Percentiles rank a stretch among this genome's conserved stretches.
Conservation (phyloP, 2,888 invertebrate species). For the Polydrusus cervinus region DNA sequence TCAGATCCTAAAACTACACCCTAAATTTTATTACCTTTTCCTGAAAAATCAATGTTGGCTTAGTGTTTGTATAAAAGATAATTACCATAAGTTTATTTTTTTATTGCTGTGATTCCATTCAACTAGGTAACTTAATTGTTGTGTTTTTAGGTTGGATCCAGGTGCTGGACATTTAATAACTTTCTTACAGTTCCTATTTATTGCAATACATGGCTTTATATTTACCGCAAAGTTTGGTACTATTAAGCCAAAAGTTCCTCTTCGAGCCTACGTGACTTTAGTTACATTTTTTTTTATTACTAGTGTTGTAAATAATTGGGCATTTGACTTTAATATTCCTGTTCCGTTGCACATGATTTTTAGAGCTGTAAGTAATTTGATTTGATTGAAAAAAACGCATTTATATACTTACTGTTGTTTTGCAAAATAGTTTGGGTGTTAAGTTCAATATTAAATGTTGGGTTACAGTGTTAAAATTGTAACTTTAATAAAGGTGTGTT, state of each 20-base stretch:
- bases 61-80: too few species aligned
- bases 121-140: background rate
- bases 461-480: background rate
- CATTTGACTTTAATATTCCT: slow-evolving; percentile 96
- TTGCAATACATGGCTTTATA: slow-evolving; percentile 91
- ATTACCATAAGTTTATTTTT: too few species aligned
- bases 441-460: background rate
- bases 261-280: slow-evolving; percentile 87
- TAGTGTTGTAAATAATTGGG: slow-evolving; percentile 95
- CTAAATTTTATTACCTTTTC: too few species aligned
- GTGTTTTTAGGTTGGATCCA: slow-evolving; percentile 83
- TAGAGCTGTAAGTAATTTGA: slow-evolving; percentile 81
- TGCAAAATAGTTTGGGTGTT: background rate
- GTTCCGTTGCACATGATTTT: slow-evolving; percentile 99
- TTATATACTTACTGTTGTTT: too few species aligned
- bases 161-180: slow-evolving; percentile 96
- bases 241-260: slow-evolving; percentile 80
- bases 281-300: slow-evolving; percentile 93
- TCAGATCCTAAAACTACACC: too few species aligned
- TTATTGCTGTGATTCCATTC: background rate
- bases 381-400: too few species aligned
- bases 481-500: too few species aligned
- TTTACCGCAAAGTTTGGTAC: slow-evolving; percentile 89
- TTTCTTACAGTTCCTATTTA: slow-evolving; percentile 95
- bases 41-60: too few species aligned